phyloP scores from a whole-genome alignment of 1,140 invertebrate species.

The Elymnias hypermnestra region DNA sequence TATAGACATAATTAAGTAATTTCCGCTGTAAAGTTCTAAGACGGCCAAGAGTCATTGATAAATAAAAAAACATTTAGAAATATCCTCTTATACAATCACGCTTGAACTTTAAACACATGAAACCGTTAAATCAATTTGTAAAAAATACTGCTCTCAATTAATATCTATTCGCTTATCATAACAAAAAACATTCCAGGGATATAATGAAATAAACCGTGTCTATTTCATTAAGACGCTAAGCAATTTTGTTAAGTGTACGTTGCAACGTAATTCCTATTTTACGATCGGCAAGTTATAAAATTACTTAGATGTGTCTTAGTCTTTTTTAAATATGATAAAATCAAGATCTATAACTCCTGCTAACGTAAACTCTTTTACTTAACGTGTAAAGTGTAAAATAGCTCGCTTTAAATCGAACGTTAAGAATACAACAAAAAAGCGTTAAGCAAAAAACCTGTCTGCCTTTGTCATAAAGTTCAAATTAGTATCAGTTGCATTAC shows the following conservation, averaged over 20 bases:
- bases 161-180: background rate
- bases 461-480: slow-evolving; percentile 18
- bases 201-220: background rate
- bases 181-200: background rate
- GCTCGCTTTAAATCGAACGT: background rate
- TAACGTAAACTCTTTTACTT: background rate
- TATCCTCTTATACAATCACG: background rate
- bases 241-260: background rate
- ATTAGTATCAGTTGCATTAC: slow-evolving; percentile 5
- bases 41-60: background rate
- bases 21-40: background rate
- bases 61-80: background rate
- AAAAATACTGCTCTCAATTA: slow-evolving; percentile 1
- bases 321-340: slow-evolving; percentile 2
- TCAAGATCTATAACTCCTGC: background rate
- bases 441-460: slow-evolving; percentile 19
- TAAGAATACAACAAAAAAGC: background rate
- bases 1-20: background rate
- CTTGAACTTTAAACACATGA: no score
- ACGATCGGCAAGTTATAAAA: background rate
- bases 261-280: background rate
- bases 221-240: background rate
- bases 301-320: background rate
- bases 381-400: background rate
- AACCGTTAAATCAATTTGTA: background rate